Conservation (phyloP, 23 tunicate genomes). For the Styela plicata region DNA sequence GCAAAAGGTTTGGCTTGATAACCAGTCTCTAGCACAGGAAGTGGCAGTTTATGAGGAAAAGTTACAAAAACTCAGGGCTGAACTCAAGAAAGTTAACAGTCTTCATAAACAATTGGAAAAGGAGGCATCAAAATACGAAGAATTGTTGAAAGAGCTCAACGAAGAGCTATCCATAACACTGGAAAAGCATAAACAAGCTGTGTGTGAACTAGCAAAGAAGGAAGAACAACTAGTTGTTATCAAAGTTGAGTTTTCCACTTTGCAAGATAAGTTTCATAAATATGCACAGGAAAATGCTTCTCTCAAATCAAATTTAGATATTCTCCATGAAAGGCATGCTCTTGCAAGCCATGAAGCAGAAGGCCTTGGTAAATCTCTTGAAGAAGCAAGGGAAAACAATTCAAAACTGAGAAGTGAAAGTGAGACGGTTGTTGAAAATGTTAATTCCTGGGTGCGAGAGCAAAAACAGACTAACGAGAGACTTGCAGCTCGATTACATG, state of each 20-base stretch:
- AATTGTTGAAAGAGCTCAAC: slow-evolving; percentile 47
- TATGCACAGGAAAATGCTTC: slow-evolving; percentile 34
- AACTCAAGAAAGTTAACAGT: slow-evolving; percentile 46
- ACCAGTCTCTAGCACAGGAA: slow-evolving; percentile 81
- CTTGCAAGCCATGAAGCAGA: slow-evolving; percentile 48
- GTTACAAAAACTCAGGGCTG: slow-evolving; percentile 50
- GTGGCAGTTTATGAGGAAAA: slow-evolving; percentile 94
- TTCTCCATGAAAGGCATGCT: slow-evolving; percentile 54
- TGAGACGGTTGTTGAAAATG: slow-evolving; percentile 87
- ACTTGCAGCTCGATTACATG: slow-evolving; percentile 37
- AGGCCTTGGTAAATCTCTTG: slow-evolving; percentile 29
- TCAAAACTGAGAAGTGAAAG: slow-evolving; percentile 66
- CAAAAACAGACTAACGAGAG: slow-evolving; percentile 80
- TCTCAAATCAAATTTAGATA: slow-evolving; percentile 30
- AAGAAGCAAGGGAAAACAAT: slow-evolving; percentile 50
- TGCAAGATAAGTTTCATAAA: slow-evolving; percentile 52
- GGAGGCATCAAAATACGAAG: slow-evolving; percentile 57
- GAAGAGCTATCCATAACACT: slow-evolving; percentile 40
- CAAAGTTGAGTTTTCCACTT: slow-evolving; percentile 41
- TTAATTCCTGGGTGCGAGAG: slow-evolving; percentile 85
- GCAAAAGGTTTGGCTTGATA: slow-evolving; percentile 81
- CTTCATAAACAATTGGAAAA: slow-evolving; percentile 59
- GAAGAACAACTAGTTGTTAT: slow-evolving; percentile 89
- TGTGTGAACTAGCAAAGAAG: slow-evolving; percentile 67
- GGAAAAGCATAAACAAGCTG: slow-evolving; percentile 63